Percentiles rank a stretch among this genome's conserved stretches.
Evolutionary conservation across 2,113 vertebrate genomes (phyloP).

Genomic region (Morone chrysops): DNA sequence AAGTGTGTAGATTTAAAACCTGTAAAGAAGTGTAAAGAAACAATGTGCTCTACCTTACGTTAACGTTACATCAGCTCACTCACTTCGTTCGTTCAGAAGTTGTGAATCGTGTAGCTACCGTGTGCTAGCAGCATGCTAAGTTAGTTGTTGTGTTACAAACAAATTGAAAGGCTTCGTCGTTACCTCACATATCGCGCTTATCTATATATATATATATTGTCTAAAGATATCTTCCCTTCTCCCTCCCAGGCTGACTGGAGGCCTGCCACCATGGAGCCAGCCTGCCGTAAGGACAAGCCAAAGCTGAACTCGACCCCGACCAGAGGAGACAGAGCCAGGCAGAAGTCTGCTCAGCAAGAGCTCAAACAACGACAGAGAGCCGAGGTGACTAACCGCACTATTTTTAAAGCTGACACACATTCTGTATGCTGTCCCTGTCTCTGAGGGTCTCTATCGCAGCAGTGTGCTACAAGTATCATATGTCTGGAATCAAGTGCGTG

Average conservation of each 20-base stretch:
- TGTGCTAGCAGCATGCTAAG: not conserved
- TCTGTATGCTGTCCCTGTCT: not conserved
- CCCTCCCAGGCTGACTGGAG: not conserved
- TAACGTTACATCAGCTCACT: no score
- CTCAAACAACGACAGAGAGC: slow-evolving; percentile 94
- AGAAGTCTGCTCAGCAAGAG: slow-evolving; percentile 93
- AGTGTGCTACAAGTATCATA: no score
- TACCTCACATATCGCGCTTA: not conserved
- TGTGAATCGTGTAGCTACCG: no score
- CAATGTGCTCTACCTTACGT: no score
- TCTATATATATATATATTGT: no score
- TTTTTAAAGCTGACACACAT: not conserved
- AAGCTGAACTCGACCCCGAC: slow-evolving; percentile 89
- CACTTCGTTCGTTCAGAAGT: no score
- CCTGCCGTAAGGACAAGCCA: slow-evolving; percentile 87
- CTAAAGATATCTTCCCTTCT: not conserved
- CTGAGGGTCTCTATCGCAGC: not conserved
- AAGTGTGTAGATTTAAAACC: no score
- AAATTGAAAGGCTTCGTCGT: not conserved
- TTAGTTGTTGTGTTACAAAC: not conserved
- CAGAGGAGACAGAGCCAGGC: slow-evolving; percentile 90
- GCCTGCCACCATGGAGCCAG: slow-evolving; percentile 86
- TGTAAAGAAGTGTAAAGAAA: no score
- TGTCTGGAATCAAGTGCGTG: not conserved
- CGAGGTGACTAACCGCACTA: slow-evolving; percentile 81